Base-by-base conservation (phyloP, 2,888 invertebrate species). In the Hetaerina titia region DNA sequence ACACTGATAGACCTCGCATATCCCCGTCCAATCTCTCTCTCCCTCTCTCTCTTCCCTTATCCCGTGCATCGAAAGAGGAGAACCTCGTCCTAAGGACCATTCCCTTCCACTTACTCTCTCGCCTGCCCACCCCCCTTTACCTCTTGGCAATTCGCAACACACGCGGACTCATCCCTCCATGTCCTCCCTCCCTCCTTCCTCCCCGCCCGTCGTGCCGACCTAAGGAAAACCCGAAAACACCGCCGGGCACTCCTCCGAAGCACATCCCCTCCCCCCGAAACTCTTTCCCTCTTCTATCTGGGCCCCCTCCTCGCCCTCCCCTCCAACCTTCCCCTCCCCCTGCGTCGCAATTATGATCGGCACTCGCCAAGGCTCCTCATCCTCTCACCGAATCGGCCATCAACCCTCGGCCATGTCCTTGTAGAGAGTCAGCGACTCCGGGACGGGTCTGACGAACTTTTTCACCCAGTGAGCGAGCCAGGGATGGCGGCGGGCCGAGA, bases 391-490 rank as follows among this genome's bases (percentile, higher is more conserved):
- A 92, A 92, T 69, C 74, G 92, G 92, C 92, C 92, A 92, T 92
- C 92, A 92, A 92, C 92, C 92, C 74, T 92, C 69, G 22, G 92
- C 92, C 69, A 92, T 92, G 92, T 92, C 92, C 92, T 92, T 92
- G 92, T 92, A 56, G 56, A 69, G 74, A 69, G 92, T 92, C 92
- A 92, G 92, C 92, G 92, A 92, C 92, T 92, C 92, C 92, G 92
- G 13, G 56, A 57, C 92, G 69, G 64, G 45, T 90, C 90, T 90
- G 45, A 90, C 90, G 90, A 64, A 90, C 90, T 64, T 90, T 64
- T 90, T 90, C 90, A 31, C 90, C 64, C 89, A n/a, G 89, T 81
- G 81, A 81, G 81, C n/a, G 81, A 81, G 81, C n/a, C 69, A n/a
- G 5, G 81, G 31, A 81, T 4, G 31, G 13, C 31, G 81, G 81